Evolutionary conservation across 2,113 vertebrate genomes (phyloP).

Genomic region (Lophotis ruficrista): DNA sequence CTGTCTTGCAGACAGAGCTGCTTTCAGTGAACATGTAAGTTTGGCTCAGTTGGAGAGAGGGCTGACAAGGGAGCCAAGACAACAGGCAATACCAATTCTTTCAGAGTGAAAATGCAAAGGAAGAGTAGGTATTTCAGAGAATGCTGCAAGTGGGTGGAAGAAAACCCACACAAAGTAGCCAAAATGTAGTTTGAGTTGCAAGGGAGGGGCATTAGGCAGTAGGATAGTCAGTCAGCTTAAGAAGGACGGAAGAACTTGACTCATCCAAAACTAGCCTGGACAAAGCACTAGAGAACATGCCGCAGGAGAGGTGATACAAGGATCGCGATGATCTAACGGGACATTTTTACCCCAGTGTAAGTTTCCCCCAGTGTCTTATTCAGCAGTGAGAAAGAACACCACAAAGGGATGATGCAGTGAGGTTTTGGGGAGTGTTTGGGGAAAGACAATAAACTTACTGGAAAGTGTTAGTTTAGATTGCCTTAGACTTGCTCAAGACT

Average conservation of each 20-base stretch:
- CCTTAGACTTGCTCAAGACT: neutral
- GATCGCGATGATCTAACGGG: neutral
- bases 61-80: neutral
- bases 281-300: neutral
- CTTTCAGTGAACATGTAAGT: neutral
- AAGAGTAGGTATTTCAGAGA: conserved; percentile 1
- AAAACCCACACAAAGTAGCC: neutral
- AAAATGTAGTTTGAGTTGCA: conserved; percentile 13
- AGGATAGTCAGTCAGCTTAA: neutral
- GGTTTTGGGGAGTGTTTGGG: neutral
- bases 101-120: neutral
- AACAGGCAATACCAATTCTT: neutral
- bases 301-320: neutral
- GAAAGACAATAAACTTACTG: neutral
- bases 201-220: neutral
- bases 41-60: neutral
- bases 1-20: neutral
- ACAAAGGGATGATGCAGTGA: neutral
- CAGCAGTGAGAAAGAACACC: neutral
- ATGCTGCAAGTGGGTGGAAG: neutral
- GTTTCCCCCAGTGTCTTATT: neutral
- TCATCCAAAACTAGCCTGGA: conserved; percentile 33
- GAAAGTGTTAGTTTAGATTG: neutral
- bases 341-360: neutral
- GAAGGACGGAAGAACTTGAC: conserved; percentile 34